Base-by-base conservation (phyloP, 2,888 invertebrate genomes). In the Gymnocheta viridis region DNA sequence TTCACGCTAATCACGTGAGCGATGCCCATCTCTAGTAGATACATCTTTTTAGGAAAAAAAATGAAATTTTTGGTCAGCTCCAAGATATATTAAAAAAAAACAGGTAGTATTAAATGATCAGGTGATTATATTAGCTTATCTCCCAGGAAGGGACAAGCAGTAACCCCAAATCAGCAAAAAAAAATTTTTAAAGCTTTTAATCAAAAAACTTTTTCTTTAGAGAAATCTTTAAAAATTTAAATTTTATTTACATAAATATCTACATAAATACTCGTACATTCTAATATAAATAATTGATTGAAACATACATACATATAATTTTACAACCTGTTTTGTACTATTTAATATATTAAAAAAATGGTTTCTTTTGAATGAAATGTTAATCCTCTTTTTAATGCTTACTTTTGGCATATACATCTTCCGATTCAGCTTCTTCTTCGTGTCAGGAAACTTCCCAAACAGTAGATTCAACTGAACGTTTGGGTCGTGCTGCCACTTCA, bases 401-500 rank as follows among this genome's bases (percentile, higher is more conserved):
- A 82, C 72, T 85, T 84, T 86, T 82, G 87, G 85, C 88, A 87
- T 87, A 72, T 85, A 41, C 87, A 35, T 81, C 66, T 7, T 85
- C 86, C 6, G 56, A 70, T 51, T 87, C 87, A 12, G 87, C 87
- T 69, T 88, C 86, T 80, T 91, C 91, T 87, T 91, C 91, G 51
- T 91, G 91, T 91, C 92, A 93, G 86, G 93, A 92, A 79, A 91
- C 93, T 88, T 94, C 94, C 93, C 94, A 94, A 1, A 93, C 93
- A 0, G 93, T 93, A 4, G 93, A 93, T 82, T 92, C 92, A 22
- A 93, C 91, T 7, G 94, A 93, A 82, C 93, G 90, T 86, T 93
- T 92, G 5, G 94, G 94, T 44, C 93, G 91, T 12, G 93, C 93
- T 0, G 94, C 89, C 0, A 95, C 94, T 3, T 95, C 95, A 0